Evolutionary conservation across 2,113 vertebrate species (phyloP).

Genomic region (Hemiprocne comata): DNA sequence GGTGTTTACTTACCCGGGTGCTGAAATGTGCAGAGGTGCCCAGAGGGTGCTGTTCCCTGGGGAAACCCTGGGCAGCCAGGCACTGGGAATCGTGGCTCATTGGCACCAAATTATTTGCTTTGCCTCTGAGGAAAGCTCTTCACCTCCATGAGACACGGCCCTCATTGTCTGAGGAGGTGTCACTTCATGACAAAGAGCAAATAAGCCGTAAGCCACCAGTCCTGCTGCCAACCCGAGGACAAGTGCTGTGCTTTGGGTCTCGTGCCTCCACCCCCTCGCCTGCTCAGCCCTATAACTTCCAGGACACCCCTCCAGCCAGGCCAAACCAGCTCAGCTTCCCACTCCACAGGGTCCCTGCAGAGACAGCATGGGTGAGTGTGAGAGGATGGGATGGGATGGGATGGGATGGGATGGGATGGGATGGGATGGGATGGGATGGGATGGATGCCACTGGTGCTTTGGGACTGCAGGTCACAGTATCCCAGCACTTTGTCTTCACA

Average conservation of each 20-base stretch:
- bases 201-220: background rate
- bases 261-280: slow-evolving; percentile 33
- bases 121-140: slow-evolving; percentile 30
- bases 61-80: background rate
- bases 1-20: background rate
- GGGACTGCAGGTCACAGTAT: background rate
- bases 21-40: background rate
- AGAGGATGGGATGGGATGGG: background rate
- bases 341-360: background rate
- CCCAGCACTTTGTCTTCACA: background rate
- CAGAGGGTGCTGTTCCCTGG: background rate
- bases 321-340: background rate
- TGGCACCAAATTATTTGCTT: slow-evolving; percentile 40
- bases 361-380: slow-evolving; percentile 46
- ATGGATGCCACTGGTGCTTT: fast-evolving
- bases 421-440: background rate
- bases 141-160: background rate
- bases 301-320: background rate
- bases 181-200: slow-evolving; percentile 34
- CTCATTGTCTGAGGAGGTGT: background rate
- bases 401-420: background rate
- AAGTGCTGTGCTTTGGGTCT: slow-evolving; percentile 24
- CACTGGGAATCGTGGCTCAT: background rate
- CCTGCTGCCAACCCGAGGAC: background rate
- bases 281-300: slow-evolving; percentile 45